phyloP scores from a whole-genome alignment of 2,797 vertebrate species.

The Sebastes cheni region DNA sequence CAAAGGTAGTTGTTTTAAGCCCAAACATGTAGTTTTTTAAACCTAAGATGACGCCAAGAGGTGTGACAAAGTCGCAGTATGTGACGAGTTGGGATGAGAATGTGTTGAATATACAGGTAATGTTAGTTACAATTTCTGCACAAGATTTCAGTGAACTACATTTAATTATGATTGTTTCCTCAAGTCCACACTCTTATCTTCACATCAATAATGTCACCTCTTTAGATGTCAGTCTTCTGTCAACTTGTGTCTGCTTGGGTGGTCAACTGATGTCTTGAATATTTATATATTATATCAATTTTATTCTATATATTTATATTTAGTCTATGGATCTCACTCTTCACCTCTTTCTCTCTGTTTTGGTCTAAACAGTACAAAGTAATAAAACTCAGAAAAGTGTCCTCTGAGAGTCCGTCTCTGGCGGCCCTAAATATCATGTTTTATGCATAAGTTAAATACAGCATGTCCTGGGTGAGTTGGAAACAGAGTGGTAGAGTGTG shows the following conservation, averaged over 20 bases:
- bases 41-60: too few relatives aligned
- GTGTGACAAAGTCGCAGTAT: too few relatives aligned
- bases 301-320: too few relatives aligned
- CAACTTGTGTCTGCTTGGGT: neutral
- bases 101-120: neutral
- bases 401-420: slow-evolving; percentile 30
- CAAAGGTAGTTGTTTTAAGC: too few relatives aligned
- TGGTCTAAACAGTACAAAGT: slow-evolving; percentile 15
- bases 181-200: neutral
- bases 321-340: neutral
- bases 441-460: slow-evolving; percentile 49
- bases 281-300: too few relatives aligned
- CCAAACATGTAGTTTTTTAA: too few relatives aligned
- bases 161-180: neutral
- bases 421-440: slow-evolving; percentile 40
- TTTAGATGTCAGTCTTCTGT: neutral
- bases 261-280: neutral
- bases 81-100: too few relatives aligned
- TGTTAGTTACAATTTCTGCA: neutral
- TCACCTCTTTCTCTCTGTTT: neutral
- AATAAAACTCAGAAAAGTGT: slow-evolving; percentile 18
- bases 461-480: slow-evolving; percentile 17
- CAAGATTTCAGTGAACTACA: neutral
- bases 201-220: neutral
- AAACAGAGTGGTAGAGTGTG: neutral